Evolutionary conservation across 2,113 vertebrate genomes (phyloP).

Genomic region (Tinamus guttatus): DNA sequence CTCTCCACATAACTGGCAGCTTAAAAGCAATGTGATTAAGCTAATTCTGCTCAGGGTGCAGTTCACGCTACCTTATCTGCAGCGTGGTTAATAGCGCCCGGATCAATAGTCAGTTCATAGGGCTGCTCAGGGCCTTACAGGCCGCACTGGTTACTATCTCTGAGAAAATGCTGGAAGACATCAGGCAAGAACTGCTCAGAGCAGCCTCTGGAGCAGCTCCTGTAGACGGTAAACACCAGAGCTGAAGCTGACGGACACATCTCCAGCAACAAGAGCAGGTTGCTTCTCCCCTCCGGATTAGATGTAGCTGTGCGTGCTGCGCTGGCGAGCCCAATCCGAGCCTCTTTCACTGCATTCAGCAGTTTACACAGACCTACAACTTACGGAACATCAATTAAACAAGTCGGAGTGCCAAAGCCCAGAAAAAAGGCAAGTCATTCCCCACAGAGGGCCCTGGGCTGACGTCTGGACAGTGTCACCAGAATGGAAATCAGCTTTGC

Average conservation of each 20-base stretch:
- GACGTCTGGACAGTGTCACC: accelerated
- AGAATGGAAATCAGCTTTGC: neutral
- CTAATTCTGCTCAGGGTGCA: neutral
- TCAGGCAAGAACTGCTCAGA: neutral
- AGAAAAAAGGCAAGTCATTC: accelerated
- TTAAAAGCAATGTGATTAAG: neutral
- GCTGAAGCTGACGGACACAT: neutral
- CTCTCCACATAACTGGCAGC: neutral
- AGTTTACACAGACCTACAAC: accelerated
- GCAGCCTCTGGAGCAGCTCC: neutral
- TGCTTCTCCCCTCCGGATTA: neutral
- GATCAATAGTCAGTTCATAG: neutral
- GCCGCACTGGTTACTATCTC: neutral
- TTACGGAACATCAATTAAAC: neutral
- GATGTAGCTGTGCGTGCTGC: neutral
- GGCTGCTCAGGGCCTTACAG: neutral
- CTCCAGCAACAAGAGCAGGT: neutral
- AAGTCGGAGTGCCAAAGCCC: accelerated
- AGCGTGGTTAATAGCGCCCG: neutral
- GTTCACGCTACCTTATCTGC: accelerated
- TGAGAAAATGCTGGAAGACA: neutral
- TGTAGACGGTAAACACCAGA: accelerated
- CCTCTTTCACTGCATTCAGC: neutral
- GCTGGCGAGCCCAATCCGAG: neutral
- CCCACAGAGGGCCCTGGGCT: neutral